Conservation (phyloP, 2,797 vertebrate genomes). For the Lithobates sylvaticus region DNA sequence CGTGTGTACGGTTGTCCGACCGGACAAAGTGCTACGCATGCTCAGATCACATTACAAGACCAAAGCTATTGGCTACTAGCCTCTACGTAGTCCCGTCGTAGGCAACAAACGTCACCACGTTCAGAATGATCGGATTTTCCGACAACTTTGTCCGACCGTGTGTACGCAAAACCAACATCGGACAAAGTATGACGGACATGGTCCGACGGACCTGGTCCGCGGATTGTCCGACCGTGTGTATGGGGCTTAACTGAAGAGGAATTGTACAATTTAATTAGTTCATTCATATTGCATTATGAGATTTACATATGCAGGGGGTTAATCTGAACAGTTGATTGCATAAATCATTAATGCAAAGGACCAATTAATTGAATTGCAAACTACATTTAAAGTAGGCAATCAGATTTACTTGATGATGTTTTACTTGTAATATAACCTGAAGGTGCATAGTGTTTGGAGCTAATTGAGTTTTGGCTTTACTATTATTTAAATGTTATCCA, state of each 20-base stretch:
- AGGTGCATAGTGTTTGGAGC: slow-evolving; percentile 19
- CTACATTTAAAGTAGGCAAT: slow-evolving; percentile 35
- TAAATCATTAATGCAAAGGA: slow-evolving; percentile 44
- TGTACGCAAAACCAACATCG: too few relatives aligned
- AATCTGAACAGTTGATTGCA: slow-evolving; percentile 49
- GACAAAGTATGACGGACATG: too few relatives aligned
- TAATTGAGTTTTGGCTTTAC: slow-evolving; percentile 11
- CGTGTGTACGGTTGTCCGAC: too few relatives aligned
- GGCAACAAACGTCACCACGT: too few relatives aligned
- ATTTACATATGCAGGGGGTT: slow-evolving; percentile 32
- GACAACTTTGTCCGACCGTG: too few relatives aligned
- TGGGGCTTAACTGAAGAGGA: slow-evolving; percentile 20
- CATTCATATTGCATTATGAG: slow-evolving; percentile 30
- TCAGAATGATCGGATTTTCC: too few relatives aligned
- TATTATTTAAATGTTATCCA: slow-evolving; percentile 27
- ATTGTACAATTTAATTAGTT: slow-evolving; percentile 38
- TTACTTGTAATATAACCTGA: slow-evolving; percentile 37
- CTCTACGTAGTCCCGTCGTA: too few relatives aligned
- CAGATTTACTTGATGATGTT: slow-evolving; percentile 33
- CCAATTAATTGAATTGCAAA: slow-evolving; percentile 34
- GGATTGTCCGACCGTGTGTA: too few relatives aligned
- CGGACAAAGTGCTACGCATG: too few relatives aligned
- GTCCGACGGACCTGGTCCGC: too few relatives aligned
- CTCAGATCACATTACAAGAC: too few relatives aligned
- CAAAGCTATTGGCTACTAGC: too few relatives aligned